phyloP scores from a whole-genome alignment of 2,888 invertebrate species.

The Cataglyphis rosenhaueri region DNA sequence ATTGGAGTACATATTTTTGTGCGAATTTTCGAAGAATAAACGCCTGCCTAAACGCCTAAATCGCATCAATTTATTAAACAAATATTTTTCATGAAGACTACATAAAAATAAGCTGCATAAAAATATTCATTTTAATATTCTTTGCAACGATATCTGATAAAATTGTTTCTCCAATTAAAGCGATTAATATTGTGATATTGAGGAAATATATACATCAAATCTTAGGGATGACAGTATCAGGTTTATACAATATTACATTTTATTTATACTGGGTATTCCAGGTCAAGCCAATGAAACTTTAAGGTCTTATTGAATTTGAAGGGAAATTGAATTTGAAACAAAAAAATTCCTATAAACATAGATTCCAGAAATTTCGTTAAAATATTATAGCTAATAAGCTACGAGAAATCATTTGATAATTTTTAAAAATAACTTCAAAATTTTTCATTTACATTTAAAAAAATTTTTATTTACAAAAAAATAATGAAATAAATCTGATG shows the following conservation, averaged over 20 bases:
- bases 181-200: not conserved
- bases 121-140: not conserved
- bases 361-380: no score
- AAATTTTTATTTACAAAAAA: no score
- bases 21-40: conserved; percentile 34
- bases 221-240: not conserved
- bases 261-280: not conserved
- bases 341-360: no score
- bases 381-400: no score
- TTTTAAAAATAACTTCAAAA: no score
- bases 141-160: no score
- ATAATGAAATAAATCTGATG: no score
- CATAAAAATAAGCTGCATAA: not conserved
- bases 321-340: no score
- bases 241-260: not conserved
- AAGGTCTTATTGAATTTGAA: no score
- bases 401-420: no score
- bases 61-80: not conserved
- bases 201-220: not conserved
- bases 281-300: no score
- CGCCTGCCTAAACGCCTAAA: not conserved
- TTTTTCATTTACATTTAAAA: no score
- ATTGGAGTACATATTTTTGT: conserved; percentile 1
- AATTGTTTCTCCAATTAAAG: conserved; percentile 8
- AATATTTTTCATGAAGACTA: not conserved